Evolutionary conservation across 2,113 vertebrate genomes (phyloP).

Genomic region (Donacobius atricapilla): DNA sequence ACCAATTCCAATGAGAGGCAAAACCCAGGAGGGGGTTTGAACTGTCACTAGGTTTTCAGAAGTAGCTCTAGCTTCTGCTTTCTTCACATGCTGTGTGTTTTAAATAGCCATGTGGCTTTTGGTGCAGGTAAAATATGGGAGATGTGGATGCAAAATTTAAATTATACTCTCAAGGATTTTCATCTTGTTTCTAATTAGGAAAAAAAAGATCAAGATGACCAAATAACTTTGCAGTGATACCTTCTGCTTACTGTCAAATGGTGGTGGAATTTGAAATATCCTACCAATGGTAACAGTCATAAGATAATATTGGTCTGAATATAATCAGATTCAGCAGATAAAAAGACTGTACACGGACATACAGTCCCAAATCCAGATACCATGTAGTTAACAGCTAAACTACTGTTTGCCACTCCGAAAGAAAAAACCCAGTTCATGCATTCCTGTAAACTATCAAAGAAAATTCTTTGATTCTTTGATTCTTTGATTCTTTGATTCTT

Average conservation of each 20-base stretch:
- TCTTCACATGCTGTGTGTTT: not conserved
- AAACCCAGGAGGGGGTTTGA: not conserved
- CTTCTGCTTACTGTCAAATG: not conserved
- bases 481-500: no score
- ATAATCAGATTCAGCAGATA: not conserved
- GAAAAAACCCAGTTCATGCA: not conserved
- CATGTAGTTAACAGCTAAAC: not conserved
- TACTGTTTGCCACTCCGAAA: not conserved
- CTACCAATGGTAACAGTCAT: not conserved
- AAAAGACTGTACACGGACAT: not conserved
- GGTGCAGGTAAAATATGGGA: not conserved
- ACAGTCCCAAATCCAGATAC: not conserved
- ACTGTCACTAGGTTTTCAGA: not conserved
- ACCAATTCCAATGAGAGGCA: not conserved
- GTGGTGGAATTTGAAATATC: not conserved
- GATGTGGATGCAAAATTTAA: not conserved
- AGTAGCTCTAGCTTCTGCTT: not conserved
- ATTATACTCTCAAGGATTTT: not conserved
- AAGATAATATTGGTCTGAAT: not conserved
- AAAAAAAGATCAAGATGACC: not conserved
- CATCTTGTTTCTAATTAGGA: not conserved
- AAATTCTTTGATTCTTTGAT: no score
- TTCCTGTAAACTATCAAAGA: not conserved
- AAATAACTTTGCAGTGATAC: not conserved
- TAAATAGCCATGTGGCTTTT: not conserved